Base-by-base conservation (phyloP, 2,888 invertebrate genomes). In the Philopedon plagiatum region DNA sequence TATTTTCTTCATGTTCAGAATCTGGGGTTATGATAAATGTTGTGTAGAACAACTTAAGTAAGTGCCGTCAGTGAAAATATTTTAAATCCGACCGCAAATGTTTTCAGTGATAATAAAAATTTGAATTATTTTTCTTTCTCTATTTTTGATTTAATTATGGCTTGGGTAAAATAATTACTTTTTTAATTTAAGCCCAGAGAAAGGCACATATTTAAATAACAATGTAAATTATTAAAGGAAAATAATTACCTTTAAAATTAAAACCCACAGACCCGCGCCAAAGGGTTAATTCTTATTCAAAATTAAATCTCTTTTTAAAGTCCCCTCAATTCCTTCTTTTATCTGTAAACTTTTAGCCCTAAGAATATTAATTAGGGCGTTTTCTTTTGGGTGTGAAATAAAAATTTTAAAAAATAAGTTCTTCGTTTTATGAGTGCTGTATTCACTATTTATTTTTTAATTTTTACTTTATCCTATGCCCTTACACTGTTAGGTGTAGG, bases 271-370 rank as follows among this genome's bases (percentile, higher is more conserved):
- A 15, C 34, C n/a, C n/a, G 13, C 56, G 32, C 57, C 34, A 58
- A 64, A 64, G 64, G 64, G 64, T 64, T 65, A 65, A 65, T 41
- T 65, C 57, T 57, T 56, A 66, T 66, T 66, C 66, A 66, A 66
- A 57, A 66, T 66, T 56, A 58, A 58, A 58, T 58, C 26, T 58
- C 56, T 57, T 66, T 56, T 37, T 34, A 26, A 29, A 56, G 18
- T 66, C 56, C 34, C 46, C 51, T 63, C 63, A 39, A 19, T 41
- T 46, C 37, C 32, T 54, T 63, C 39, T 54, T 63, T 54, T 54
- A 51, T 63, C 54, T 63, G 54, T 63, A 49, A 63, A 63, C 51
- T 54, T 63, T 34, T 21, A 9, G 34, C 49, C 23, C 15, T 9
- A 54, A 39, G 54, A 63, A 51, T 63, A 63, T 63, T 63, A 63